Base-by-base conservation (phyloP, 1,140 invertebrate genomes). In the Listronotus oregonensis region DNA sequence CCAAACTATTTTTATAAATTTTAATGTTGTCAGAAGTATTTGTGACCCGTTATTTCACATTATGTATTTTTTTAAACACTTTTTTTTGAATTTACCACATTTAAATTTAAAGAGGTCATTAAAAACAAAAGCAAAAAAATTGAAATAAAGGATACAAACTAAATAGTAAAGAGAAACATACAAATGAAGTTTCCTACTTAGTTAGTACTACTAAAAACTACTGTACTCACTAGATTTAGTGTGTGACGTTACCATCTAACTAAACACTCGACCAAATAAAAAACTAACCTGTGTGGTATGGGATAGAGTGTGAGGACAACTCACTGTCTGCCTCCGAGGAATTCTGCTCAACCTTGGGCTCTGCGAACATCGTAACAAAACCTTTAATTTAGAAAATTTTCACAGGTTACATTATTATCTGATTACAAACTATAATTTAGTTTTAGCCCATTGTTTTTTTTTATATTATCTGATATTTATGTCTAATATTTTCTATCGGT, bases 291-390 rank as follows among this genome's bases (percentile, higher is more conserved):
- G 85, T 83, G 85, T 88, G 85, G 80, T 89, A 90, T 76, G 80
- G 78, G 81, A 90, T 86, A 82, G 89, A 88, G 81, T 89, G 86
- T 82, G 88, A 90, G 80, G 89, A 89, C 79, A 90, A 84, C 84
- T 90, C 88, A 83, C 87, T 89, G 83, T 92, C 90, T 82, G 87
- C 90, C 82, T 89, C 89, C 74, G 88, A 87, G 81, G 87, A 88
- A 81, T 86, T 87, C 70, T 75, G 77, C 76, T 79, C 78, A 69
- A 78, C 73, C 75, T 79, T 79, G 66, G 71, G 71, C 72, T 79
- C 78, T 78, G 78, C 69, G 76, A 78, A 77, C 71, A 75, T 70
- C 67, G 69, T 66, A 70, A 68, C 56, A 61, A 60, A 60, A 66
- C 64, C 58, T 66, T 66, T 55, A 66, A 66, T 65, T 65, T 65